Evolutionary conservation across 64 coral and sea anemone genomes (phyloP), one percentile per base, ranked within the genome.

Genomic region (Orbicella faveolata): DNA sequence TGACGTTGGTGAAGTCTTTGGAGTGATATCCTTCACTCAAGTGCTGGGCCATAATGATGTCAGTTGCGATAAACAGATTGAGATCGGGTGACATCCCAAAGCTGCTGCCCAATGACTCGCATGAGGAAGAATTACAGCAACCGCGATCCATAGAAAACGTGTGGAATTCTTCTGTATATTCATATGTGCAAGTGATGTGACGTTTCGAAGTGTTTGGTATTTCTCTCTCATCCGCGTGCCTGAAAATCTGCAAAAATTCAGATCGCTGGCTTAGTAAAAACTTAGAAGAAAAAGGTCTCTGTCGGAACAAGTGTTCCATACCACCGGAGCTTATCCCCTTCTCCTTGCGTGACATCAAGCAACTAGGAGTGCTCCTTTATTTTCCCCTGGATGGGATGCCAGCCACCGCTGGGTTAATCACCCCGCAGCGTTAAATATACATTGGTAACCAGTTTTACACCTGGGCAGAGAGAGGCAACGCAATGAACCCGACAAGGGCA

Each of bases 1-100:
- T 94, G 9, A 85, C 0, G 48, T 83, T 94, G 37, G 39, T 84
- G 21, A 79, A 20, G 62, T 89, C 92, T 54, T 89, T 70, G 15
- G 44, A 75, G 2, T 89, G 87, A 78, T 85, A 94, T 37, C 92
- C 92, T 63, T 65, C 21, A 34, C 61, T 57, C 39, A 23, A 59
- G 4, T 73, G 39, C 20, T 89, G 20, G 36, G 37, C 35, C 14
- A 89, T 18, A 44, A 76, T 89, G 20, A 94, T 20, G n/a, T 89
- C 92, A 34, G 61, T 26, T 9, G 85, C 33, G 44, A 94, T 61
- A 12, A 61, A 77, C 16, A 81, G 84, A 20, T 84, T 84, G 53
- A 75, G 19, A 67, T n/a, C 19, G 37, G 80, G 25, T 21, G 62
- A 73, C 26, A 20, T 74, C 25, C 36, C 75, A 35, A 14, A 37